phyloP scores from a whole-genome alignment of 2,888 invertebrate genomes.

The Sylvicola cinctus region DNA sequence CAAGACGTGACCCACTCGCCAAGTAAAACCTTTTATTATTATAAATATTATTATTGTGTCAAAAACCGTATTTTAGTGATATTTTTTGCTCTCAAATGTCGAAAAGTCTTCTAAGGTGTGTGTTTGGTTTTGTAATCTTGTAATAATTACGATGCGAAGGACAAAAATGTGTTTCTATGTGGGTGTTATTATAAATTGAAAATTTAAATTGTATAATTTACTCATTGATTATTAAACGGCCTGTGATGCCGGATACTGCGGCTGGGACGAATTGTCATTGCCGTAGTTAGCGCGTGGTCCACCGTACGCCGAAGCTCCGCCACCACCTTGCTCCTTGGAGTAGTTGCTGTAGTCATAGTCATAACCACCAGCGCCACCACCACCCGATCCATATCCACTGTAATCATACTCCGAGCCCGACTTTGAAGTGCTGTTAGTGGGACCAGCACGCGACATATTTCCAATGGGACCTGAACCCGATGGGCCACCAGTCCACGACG shows the following conservation, averaged over 20 bases:
- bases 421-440: slow-evolving; percentile 18
- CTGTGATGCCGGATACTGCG: slow-evolving; percentile 5
- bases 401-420: slow-evolving; percentile 23
- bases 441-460: slow-evolving; percentile 21
- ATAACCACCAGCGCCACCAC: too few species aligned
- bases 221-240: neutral
- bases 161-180: too few species aligned
- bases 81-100: too few species aligned
- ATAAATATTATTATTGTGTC: too few species aligned
- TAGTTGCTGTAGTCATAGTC: slow-evolving; percentile 9
- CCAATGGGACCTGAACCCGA: slow-evolving; percentile 31
- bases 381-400: slow-evolving; percentile 23
- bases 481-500: slow-evolving; percentile 32
- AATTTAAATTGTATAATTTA: too few species aligned
- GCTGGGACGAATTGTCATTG: slow-evolving; percentile 16
- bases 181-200: too few species aligned
- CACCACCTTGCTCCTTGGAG: slow-evolving; percentile 22
- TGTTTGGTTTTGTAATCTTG: too few species aligned
- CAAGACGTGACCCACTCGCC: too few species aligned
- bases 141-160: too few species aligned
- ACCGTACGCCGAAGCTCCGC: slow-evolving; percentile 34
- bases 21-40: too few species aligned
- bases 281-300: slow-evolving; percentile 26
- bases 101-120: too few species aligned
- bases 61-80: too few species aligned